Evolutionary conservation across 1,140 invertebrate genomes (phyloP), one percentile per base, ranked within the genome.

Genomic region (Drosophila obscura): DNA sequence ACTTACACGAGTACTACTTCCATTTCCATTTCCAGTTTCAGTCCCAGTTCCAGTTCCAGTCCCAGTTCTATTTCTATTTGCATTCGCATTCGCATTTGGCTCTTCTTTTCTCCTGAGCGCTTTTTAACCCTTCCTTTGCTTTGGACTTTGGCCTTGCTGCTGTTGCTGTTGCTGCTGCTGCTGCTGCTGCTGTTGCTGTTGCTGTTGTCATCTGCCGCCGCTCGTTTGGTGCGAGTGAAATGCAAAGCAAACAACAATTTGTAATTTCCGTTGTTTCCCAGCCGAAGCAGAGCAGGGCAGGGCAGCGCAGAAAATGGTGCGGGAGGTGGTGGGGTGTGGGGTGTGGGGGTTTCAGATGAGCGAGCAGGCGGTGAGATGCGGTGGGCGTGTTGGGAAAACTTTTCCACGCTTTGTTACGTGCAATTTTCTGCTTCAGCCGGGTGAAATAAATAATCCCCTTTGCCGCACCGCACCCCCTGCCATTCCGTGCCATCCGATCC

Each of bases 351-450:
- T 19, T 19, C 19, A 24, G 41, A 28, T 22, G 9, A 15, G 16
- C 13, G 28, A 28, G 24, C 15, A 53, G 31, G 28, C 28, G 35
- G 31, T 31, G 35, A 3, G 35, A 39, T 35, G 15, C 50, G n/a
- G 15, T 8, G 50, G 19, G 50, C 9, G 35, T 39, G 35, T 13
- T 11, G 35, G 41, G 50, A 59, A 83, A 83, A 83, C 66, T 84
- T 84, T 83, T 63, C 72, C 74, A 85, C 77, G 80, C 81, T 85
- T 75, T 85, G 77, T 83, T 83, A 85, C 72, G 81, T 83, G 80
- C 73, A 83, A 83, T 83, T 83, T 83, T 83, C 81, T 85, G 76
- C 81, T 73, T 85, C 61, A 84, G 68, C 76, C 61, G 73, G 76
- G 73, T 85, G 81, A 85, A 84, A 80, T 79, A 82, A 83, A 84